Evolutionary conservation across 2,888 invertebrate genomes (phyloP), one percentile per base, ranked within the genome.

Genomic region (Andrena praecox): DNA sequence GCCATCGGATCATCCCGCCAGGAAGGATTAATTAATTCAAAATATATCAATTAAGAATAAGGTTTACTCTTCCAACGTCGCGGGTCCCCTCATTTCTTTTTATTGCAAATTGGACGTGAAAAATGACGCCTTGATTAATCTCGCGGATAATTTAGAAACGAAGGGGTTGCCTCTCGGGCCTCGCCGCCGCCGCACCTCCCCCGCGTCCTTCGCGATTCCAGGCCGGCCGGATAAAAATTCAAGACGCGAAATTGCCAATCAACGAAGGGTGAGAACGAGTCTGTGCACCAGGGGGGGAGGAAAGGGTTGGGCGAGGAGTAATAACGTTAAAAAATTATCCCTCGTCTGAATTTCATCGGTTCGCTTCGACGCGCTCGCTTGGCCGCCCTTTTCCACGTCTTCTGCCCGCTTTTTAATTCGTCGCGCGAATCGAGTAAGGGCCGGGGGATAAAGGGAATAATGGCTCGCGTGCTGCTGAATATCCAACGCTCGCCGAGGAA

Each of bases 111-210:
- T 94, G 93, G 93, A 94, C 94, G 93, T 94, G 94, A 94, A 94
- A 94, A 94, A 94, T 94, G 94, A 94, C 93, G 93, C 93, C 94
- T 93, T 94, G 93, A 94, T 94, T 94, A 94, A 94, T 94, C 93
- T 94, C 90, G 91, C 92, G 93, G 94, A 94, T 94, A 93, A 94
- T 94, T 94, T 93, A 93, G 93, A 94, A 94, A 93, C 92, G 94
- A 94, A 93, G 93, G 93, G 93, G 92, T 93, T 92, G 91, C 87
- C 85, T 31, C 29, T 27, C 69, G 80, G 10, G 56, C 56, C 56
- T 56, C 27, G 72, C 82, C 82, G 67, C 31, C 81, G 72, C 69
- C 74, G 85, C 85, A 80, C 52, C 8, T 8, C 52, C 84, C 84
- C 50, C 60, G 8, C 77, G 35, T 42, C 70, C 71, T 72, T 81